These are phyloP conservation scores for Nemopilema nomurai DNA, from an alignment of 30 jellyfish, hydroid and myxozoan genomes.

Conservation along the genomic window DNA sequence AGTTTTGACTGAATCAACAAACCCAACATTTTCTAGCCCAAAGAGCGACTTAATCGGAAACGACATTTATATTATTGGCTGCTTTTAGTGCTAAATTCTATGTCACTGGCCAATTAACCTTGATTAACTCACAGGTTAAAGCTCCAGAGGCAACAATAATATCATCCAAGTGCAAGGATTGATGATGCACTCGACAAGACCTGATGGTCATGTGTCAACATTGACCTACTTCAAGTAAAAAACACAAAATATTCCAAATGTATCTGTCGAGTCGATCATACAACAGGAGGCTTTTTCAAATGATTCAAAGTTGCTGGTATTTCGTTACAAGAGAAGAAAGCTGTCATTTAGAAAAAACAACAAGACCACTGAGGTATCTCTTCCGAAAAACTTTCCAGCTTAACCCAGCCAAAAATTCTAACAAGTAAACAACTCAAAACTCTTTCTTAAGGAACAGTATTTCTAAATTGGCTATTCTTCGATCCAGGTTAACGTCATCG, in stretches of 20 bases:
- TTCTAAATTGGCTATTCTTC: too few relatives aligned
- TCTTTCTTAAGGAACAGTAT: too few relatives aligned
- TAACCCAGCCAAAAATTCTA: too few relatives aligned
- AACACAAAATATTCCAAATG: background rate
- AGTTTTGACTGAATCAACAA: background rate
- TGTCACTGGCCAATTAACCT: constrained; percentile 14
- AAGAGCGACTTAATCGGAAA: background rate
- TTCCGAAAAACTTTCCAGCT: background rate
- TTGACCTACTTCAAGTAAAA: background rate
- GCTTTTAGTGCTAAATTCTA: background rate
- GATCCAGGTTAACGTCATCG: too few relatives aligned
- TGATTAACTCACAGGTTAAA: background rate
- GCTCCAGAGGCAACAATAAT: background rate
- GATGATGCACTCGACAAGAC: background rate
- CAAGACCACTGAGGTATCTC: background rate
- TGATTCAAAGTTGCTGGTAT: too few relatives aligned
- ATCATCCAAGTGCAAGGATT: too few relatives aligned
- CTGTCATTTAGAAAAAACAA: background rate
- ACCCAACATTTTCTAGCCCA: background rate
- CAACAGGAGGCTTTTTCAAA: too few relatives aligned
- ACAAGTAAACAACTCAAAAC: too few relatives aligned
- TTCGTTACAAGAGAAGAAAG: too few relatives aligned
- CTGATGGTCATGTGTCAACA: constrained; percentile 17
- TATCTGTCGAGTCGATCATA: too few relatives aligned
- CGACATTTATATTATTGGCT: background rate